A percentile compares a stretch with the other conserved stretches of the same genome.
These are phyloP conservation scores for Celastrina argiolus DNA, from an alignment of 2,888 invertebrate species.

Conservation along the genomic window DNA sequence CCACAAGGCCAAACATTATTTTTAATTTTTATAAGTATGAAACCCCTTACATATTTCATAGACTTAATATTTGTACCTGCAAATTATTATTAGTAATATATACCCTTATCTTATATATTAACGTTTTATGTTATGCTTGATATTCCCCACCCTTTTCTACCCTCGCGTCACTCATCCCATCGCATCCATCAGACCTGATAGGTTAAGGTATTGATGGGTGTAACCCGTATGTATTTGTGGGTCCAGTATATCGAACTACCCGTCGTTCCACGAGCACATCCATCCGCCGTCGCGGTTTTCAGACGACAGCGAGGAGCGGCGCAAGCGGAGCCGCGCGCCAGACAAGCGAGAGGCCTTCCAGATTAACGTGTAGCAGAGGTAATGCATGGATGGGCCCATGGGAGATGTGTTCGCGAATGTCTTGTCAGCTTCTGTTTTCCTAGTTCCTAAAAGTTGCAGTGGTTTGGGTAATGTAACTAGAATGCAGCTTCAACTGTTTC, in stretches of 20 bases:
- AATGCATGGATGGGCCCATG: conserved; percentile 15
- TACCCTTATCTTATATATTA: not conserved
- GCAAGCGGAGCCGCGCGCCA: conserved; percentile 54
- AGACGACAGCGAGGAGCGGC: conserved; percentile 81
- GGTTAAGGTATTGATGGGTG: conserved; percentile 19
- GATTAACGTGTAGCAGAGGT: conserved; percentile 81
- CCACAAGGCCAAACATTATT: not conserved
- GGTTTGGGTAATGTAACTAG: not conserved
- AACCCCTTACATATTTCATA: not conserved
- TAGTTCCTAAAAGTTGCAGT: not conserved
- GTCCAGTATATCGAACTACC: conserved; percentile 86
- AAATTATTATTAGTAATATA: not conserved
- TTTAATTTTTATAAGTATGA: not conserved
- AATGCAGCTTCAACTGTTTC: not conserved
- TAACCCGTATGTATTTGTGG: conserved; percentile 34
- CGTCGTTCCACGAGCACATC: conserved; percentile 89
- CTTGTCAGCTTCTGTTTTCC: conserved; percentile 16
- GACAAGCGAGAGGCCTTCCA: conserved; percentile 85
- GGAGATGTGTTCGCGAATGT: conserved; percentile 17
- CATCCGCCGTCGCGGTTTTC: conserved; percentile 93
- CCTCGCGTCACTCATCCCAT: not conserved
- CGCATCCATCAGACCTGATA: conserved; percentile 14
- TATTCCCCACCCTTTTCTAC: not conserved
- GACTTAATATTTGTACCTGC: not conserved
- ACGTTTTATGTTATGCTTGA: not conserved